These are phyloP conservation scores for Philereme vetulata DNA, from an alignment of 2,888 invertebrate genomes.

Conservation along the genomic window DNA sequence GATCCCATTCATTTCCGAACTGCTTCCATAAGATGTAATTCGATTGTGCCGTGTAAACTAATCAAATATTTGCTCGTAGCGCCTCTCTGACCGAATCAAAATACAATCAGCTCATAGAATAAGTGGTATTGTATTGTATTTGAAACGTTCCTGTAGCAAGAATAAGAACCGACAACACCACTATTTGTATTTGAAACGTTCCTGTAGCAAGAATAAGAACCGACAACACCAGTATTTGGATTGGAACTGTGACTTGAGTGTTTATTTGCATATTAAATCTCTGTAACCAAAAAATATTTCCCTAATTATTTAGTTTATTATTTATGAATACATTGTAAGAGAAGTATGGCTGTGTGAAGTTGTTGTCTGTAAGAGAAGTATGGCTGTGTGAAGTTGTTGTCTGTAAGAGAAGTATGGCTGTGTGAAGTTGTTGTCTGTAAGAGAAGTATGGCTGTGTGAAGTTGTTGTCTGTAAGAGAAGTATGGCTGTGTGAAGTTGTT, in stretches of 20 bases:
- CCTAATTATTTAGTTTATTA: constrained; percentile 66
- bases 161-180: too few relatives aligned
- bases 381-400: too few relatives aligned
- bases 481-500: too few relatives aligned
- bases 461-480: too few relatives aligned
- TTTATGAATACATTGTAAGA: constrained; percentile 73
- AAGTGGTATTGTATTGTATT: constrained; percentile 41
- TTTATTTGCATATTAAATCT: constrained; percentile 67
- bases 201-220: constrained; percentile 53
- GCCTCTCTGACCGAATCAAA: constrained; percentile 35
- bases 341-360: constrained; percentile 81
- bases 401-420: too few relatives aligned
- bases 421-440: too few relatives aligned
- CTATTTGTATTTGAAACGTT: too few relatives aligned
- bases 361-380: constrained; percentile 74
- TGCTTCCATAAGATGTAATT: constrained; percentile 22
- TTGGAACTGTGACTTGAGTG: constrained; percentile 55
- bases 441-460: too few relatives aligned
- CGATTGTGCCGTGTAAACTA: constrained; percentile 33
- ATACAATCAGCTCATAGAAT: constrained; percentile 42
- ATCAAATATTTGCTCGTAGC: constrained; percentile 23
- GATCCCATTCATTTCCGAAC: constrained; percentile 12
- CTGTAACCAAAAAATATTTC: constrained; percentile 75
- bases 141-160: too few relatives aligned
- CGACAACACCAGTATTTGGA: constrained; percentile 44